Evolutionary conservation across 2,888 invertebrate species (phyloP), one percentile per base, ranked within the genome.

Genomic region (Synanthedon andrenaeformis): DNA sequence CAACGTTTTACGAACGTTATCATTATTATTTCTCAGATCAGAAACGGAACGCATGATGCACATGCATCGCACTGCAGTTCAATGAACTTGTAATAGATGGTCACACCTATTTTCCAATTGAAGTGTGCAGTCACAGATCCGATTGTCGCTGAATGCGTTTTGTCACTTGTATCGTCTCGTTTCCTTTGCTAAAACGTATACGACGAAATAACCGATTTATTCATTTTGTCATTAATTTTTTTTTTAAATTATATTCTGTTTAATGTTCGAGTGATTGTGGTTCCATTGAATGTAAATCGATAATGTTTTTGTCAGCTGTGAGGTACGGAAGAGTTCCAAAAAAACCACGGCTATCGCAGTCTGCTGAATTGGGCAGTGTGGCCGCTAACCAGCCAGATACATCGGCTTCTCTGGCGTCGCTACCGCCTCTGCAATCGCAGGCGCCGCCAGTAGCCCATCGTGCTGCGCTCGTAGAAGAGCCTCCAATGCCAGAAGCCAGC

Each of bases 261-360:
- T 1, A 35, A 35, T 35, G 28, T 35, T 35, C 35, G 1, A 8
- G 35, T 35, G 35, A 10, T 35, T 35, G 35, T 35, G 35, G 35
- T 35, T 10, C 35, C 35, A 23, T 35, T 35, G 10, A 35, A 35
- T 35, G 35, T 13, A 13, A 14, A 4, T n/a, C 13, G 14, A 13
- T 45, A 45, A 45, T 45, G n/a, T 45, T 14, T 45, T 45, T 45
- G 4, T 45, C 89, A 97, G 97, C 97, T 74, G 98, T 98, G 61
- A 91, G 98, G 75, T 98, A 98, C 90, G 98, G 98, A 63, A 91
- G 98, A 62, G 97, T 97, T 66, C 98, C 98, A 60, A 98, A 98
- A 84, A 90, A 97, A 67, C 92, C 96, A 57, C 91, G 96, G 65
- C 97, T 96, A 79, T 58, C 66, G 2, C 58, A 63, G 10, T 62